These are phyloP conservation scores for Zosterops pallidus DNA, from an alignment of 2,113 vertebrate species.

Conservation along the genomic window DNA sequence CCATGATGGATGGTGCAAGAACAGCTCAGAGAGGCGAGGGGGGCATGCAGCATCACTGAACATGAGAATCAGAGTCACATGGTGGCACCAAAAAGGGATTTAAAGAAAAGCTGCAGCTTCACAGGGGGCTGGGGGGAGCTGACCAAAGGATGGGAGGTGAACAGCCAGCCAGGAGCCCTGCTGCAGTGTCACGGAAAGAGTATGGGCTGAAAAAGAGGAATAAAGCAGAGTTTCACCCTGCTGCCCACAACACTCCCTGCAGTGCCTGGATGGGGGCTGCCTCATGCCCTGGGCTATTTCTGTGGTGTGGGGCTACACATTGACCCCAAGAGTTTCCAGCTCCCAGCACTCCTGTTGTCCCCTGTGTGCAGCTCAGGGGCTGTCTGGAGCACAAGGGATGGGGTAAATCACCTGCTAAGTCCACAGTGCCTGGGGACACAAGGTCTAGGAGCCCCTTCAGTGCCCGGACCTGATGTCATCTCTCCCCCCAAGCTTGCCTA, in stretches of 20 bases:
- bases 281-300: neutral
- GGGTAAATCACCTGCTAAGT: neutral
- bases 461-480: neutral
- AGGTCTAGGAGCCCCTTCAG: accelerated
- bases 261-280: neutral
- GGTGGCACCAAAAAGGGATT: neutral
- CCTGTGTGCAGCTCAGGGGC: neutral
- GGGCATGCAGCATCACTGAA: neutral
- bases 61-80: neutral
- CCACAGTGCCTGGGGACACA: accelerated
- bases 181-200: neutral
- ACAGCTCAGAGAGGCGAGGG: accelerated
- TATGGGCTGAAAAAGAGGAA: neutral
- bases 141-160: neutral
- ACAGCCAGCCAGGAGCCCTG: neutral
- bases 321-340: neutral
- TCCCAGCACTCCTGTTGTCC: neutral
- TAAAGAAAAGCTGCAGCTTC: neutral
- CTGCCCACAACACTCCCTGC: neutral
- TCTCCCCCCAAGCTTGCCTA: accelerated
- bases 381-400: neutral
- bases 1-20: neutral
- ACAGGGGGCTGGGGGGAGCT: neutral
- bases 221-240: neutral
- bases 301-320: neutral